These are phyloP conservation scores for Stegana nigrithorax DNA, from an alignment of 2,888 invertebrate species.

Conservation along the genomic window DNA sequence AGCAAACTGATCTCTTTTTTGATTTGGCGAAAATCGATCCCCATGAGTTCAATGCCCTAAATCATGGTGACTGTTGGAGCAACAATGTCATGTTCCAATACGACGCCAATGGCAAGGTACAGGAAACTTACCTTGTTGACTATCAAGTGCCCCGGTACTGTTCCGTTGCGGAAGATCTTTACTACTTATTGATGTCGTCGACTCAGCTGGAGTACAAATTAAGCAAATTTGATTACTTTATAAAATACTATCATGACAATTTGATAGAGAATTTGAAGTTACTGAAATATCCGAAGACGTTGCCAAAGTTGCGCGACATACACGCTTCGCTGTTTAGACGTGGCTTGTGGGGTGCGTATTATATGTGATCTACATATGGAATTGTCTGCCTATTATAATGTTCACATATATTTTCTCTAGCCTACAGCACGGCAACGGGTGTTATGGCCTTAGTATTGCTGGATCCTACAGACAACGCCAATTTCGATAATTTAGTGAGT, in stretches of 20 bases:
- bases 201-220: conserved; percentile 56
- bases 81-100: conserved; percentile 61
- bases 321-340: conserved; percentile 49
- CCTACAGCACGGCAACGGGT: background rate
- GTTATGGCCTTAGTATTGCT: conserved; percentile 31
- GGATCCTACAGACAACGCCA: conserved; percentile 31
- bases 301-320: conserved; percentile 54
- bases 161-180: conserved; percentile 55
- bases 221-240: conserved; percentile 57
- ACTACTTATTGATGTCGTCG: conserved; percentile 59
- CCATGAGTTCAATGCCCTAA: conserved; percentile 50
- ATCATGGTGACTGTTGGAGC: conserved; percentile 58
- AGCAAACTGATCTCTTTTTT: conserved; percentile 34
- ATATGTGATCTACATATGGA: too few relatives aligned
- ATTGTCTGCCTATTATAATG: too few relatives aligned
- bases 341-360: conserved; percentile 54
- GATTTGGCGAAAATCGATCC: conserved; percentile 32
- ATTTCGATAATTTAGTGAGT: conserved; percentile 27
- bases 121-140: conserved; percentile 55
- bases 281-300: conserved; percentile 51
- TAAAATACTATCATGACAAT: conserved; percentile 59
- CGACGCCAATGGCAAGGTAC: conserved; percentile 44
- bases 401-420: too few relatives aligned
- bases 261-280: conserved; percentile 48
- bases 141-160: conserved; percentile 56